phyloP scores from a whole-genome alignment of 2,113 vertebrate genomes.

The Laterallus jamaicensis region DNA sequence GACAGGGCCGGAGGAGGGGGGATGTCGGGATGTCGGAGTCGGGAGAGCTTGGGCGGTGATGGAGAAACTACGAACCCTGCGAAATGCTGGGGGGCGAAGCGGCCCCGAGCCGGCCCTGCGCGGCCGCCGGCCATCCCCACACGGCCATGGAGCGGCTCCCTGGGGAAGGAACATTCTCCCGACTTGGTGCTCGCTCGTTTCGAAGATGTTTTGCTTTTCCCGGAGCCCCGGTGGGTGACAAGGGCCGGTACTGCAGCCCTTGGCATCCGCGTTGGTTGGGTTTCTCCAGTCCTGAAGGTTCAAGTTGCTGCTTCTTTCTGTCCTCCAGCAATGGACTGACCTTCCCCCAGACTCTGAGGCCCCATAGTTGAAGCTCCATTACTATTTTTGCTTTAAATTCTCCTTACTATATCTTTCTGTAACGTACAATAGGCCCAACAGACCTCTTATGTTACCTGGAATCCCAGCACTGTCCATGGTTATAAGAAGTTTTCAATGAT shows the following conservation, averaged over 20 bases:
- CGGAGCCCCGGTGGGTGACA: neutral
- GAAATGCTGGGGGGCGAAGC: neutral
- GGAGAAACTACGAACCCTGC: neutral
- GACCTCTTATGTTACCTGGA: neutral
- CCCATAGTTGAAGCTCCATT: fast-evolving
- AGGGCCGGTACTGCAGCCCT: neutral
- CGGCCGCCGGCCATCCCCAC: neutral
- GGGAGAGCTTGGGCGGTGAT: too few species aligned
- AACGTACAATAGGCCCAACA: fast-evolving
- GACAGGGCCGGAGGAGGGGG: too few species aligned
- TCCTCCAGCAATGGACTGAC: neutral
- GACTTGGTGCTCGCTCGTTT: fast-evolving
- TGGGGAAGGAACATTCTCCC: too few species aligned
- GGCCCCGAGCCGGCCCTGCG: neutral
- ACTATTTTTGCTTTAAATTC: neutral
- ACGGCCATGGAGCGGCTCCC: neutral
- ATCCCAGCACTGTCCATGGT: neutral
- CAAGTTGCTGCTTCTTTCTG: neutral
- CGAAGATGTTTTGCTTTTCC: neutral
- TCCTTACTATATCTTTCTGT: fast-evolving
- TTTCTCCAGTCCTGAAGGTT: neutral
- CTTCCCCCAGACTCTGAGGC: neutral
- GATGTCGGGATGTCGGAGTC: too few species aligned
- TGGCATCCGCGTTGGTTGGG: neutral
- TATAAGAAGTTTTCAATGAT: neutral